Evolutionary conservation across 2,797 vertebrate species (phyloP), one percentile per base, ranked within the genome.

Genomic region (Chelon labrosus): DNA sequence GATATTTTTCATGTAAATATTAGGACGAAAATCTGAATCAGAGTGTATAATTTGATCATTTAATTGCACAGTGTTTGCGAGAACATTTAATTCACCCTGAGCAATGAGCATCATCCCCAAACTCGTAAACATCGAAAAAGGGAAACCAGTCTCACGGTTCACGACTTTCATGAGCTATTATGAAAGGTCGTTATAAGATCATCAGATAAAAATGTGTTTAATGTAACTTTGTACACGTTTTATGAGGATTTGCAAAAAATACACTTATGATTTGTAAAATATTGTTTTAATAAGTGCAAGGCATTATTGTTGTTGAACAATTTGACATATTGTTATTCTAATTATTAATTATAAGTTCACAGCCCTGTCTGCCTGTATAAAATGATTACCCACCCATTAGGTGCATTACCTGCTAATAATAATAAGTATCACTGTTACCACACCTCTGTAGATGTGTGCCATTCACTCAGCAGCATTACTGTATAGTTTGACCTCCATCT

Each of bases 381-480:
- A 58, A 9, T 6, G 17, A 11, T 55, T 54, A 16, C 19, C 11
- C 39, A 22, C 10, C 35, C 38, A 17, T 41, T 44, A 35, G 35
- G 20, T 58, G 56, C 37, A 42, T 51, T 16, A 35, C 51, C 38
- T 59, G 41, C 27, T 56, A n/a, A 44, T 56, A 54, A 14, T 46
- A 22, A 35, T 37, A 47, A 13, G 9, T 49, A 20, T 46, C 4
- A 17, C 22, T 65, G 38, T 35, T 83, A 65, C 74, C 59, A 77
- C 73, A 55, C 56, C 35, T 70, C 31, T 70, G 65, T 72, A n/a
- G 50, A 22, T 70, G 62, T 82, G 37, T 42, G 20, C 63, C 52
- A 5, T 79, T 77, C 35, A 35, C 46, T 64, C 61, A 25, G 58
- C n/a, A 64, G 5, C 35, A 61, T 56, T 35, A n/a, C 27, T 39